Percentiles rank a stretch among this genome's conserved stretches.
Evolutionary conservation across 2,797 vertebrate genomes (phyloP).

Genomic region (Diplodus sargus): DNA sequence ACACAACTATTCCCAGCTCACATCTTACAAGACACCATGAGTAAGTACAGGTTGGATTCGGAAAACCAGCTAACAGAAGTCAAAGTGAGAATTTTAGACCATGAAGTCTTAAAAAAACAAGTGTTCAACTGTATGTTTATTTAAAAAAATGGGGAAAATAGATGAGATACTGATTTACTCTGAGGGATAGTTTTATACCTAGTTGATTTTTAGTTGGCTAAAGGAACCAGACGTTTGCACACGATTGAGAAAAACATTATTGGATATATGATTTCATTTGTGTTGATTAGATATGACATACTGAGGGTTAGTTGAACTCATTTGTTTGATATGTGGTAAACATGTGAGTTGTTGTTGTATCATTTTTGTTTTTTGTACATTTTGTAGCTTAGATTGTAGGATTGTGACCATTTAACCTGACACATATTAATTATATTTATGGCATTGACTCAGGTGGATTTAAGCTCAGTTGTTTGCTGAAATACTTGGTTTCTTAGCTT

Average conservation of each 20-base stretch:
- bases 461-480: background rate
- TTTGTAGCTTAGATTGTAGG: too few relatives aligned
- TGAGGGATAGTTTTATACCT: too few relatives aligned
- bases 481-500: background rate
- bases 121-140: background rate
- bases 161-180: too few relatives aligned
- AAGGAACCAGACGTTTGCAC: too few relatives aligned
- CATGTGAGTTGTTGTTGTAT: too few relatives aligned
- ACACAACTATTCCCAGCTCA: background rate
- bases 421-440: background rate
- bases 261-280: too few relatives aligned
- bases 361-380: too few relatives aligned
- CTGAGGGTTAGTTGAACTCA: too few relatives aligned
- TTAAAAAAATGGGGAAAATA: background rate
- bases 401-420: background rate
- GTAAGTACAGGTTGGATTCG: background rate
- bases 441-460: background rate
- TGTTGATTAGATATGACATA: too few relatives aligned
- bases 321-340: too few relatives aligned
- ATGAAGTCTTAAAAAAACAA: background rate
- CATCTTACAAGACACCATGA: constrained; percentile 1
- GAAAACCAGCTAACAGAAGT: constrained; percentile 9
- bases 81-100: constrained; percentile 3
- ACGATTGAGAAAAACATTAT: too few relatives aligned
- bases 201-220: too few relatives aligned